Percentiles rank a stretch among this genome's conserved stretches.
phyloP scores from a whole-genome alignment of 2,797 vertebrate genomes.

The Mareca strepera region DNA sequence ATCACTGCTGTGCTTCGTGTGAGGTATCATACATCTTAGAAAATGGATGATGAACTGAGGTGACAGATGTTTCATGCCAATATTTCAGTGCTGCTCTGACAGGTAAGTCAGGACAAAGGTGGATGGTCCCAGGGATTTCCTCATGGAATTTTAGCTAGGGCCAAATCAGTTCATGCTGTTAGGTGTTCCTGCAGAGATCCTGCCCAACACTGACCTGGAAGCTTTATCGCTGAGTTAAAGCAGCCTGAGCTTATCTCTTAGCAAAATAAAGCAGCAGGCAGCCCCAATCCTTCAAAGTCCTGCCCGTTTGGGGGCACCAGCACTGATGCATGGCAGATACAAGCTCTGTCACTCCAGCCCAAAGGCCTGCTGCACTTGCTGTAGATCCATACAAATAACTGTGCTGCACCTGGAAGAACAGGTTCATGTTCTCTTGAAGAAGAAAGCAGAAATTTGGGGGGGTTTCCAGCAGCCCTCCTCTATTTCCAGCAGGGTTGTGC shows the following conservation, averaged over 20 bases:
- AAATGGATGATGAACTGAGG: background rate
- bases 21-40: background rate
- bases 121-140: background rate
- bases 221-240: background rate
- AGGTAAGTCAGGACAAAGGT: background rate
- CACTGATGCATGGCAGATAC: accelerated
- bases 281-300: background rate
- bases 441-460: background rate
- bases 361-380: background rate
- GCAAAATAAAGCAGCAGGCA: background rate
- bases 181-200: background rate
- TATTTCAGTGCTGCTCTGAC: background rate
- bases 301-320: background rate
- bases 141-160: background rate
- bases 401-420: background rate
- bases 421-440: background rate
- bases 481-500: background rate
- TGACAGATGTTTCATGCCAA: background rate
- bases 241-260: background rate
- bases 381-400: background rate
- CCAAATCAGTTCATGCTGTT: background rate
- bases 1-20: accelerated
- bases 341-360: background rate
- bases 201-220: constrained; percentile 8
- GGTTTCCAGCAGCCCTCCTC: background rate